Conservation (phyloP, 1,140 invertebrate species). For the Drosophila chauvacae region DNA sequence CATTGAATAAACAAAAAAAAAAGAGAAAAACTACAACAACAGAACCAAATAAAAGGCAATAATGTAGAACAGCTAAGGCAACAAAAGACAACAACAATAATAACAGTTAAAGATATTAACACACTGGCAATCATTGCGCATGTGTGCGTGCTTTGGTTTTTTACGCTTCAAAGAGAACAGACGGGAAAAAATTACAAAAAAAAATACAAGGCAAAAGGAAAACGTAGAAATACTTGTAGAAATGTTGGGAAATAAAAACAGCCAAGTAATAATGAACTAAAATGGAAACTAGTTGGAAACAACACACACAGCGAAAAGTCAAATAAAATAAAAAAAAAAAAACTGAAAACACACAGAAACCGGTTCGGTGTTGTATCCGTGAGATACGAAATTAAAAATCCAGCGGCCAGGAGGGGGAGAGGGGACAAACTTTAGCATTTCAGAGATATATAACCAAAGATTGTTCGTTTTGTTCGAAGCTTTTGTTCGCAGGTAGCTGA, state of each 20-base stretch:
- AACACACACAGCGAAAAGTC: slow-evolving; percentile 54
- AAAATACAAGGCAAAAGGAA: slow-evolving; percentile 33
- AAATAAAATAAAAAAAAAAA: slow-evolving; percentile 29
- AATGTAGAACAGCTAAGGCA: slow-evolving; percentile 63
- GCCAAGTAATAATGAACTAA: slow-evolving; percentile 78
- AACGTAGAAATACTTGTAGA: slow-evolving; percentile 47
- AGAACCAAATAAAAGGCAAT: slow-evolving; percentile 59
- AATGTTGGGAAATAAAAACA: slow-evolving; percentile 73
- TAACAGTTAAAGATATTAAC: slow-evolving; percentile 79
- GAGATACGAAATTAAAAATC: slow-evolving; percentile 54
- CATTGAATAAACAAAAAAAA: slow-evolving; percentile 69
- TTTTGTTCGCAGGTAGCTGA: slow-evolving; percentile 65
- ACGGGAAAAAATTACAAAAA: slow-evolving; percentile 38
- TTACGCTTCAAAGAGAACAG: slow-evolving; percentile 56
- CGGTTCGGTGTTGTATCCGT: slow-evolving; percentile 65
- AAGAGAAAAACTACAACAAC: slow-evolving; percentile 53
- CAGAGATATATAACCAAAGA: slow-evolving; percentile 68
- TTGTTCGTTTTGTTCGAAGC: slow-evolving; percentile 64
- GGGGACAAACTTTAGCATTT: slow-evolving; percentile 66
- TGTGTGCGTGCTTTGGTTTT: slow-evolving; percentile 74
- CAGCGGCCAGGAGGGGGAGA: background rate
- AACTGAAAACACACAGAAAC: slow-evolving; percentile 47
- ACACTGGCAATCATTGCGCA: slow-evolving; percentile 64
- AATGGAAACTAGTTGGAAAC: slow-evolving; percentile 66
- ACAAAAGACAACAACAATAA: slow-evolving; percentile 50